A percentile compares a stretch with the other conserved stretches of the same genome.
These are phyloP conservation scores for Aix galericulata DNA, from an alignment of 2,113 vertebrate species.

Conservation along the genomic window DNA sequence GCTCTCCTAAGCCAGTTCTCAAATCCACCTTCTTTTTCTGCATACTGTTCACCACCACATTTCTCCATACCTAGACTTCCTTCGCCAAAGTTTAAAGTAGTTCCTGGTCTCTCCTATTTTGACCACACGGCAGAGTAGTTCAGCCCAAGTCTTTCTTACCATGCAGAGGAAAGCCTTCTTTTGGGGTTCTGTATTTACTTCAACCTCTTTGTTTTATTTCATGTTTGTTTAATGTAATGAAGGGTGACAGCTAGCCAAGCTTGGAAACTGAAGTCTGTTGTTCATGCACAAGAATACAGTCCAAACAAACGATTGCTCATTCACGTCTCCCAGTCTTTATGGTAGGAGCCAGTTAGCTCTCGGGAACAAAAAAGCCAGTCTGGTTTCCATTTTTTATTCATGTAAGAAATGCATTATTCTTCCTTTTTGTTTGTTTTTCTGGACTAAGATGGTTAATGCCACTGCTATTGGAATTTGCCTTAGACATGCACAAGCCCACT, in stretches of 20 bases:
- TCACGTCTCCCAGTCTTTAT: background rate
- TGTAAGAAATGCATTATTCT: no score
- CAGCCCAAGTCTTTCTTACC: background rate
- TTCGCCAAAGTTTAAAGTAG: background rate
- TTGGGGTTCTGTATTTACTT: background rate
- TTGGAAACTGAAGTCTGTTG: background rate
- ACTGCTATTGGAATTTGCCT: background rate
- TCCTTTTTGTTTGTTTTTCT: background rate
- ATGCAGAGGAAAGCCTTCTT: background rate
- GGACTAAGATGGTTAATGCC: background rate
- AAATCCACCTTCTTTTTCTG: background rate
- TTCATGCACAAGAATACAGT: background rate
- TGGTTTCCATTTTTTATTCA: background rate
- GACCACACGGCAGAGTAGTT: background rate
- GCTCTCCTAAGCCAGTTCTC: background rate
- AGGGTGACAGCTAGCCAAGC: background rate
- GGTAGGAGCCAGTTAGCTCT: background rate
- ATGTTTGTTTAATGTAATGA: background rate
- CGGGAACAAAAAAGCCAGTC: background rate
- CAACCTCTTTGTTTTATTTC: background rate
- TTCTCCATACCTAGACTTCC: background rate
- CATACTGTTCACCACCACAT: rapidly evolving
- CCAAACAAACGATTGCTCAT: background rate
- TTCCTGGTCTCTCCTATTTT: background rate
- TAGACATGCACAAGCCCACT: background rate